Conservation (phyloP, 2,888 invertebrate species). For the Caradrina clavipalpis region DNA sequence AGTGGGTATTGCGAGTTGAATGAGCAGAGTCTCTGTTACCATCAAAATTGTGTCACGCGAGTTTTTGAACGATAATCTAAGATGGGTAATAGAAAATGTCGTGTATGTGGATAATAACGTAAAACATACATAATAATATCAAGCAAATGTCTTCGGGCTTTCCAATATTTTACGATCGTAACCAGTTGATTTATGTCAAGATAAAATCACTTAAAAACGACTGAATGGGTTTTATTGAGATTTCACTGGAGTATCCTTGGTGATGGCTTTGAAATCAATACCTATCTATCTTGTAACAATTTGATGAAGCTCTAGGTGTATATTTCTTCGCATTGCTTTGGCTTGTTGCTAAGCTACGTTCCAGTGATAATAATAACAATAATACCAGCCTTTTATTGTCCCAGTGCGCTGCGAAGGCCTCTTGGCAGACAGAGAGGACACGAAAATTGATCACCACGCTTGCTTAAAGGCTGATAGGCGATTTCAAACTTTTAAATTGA, state of each 20-base stretch:
- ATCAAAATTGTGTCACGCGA: constrained; percentile 42
- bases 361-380: not conserved
- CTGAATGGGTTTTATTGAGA: constrained; percentile 57
- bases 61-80: constrained; percentile 13
- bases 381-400: no score
- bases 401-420: no score
- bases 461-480: no score
- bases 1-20: constrained; percentile 28
- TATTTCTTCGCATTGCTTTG: constrained; percentile 7
- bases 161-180: constrained; percentile 55
- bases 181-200: constrained; percentile 58
- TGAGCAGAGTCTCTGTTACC: constrained; percentile 26
- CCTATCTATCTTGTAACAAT: constrained; percentile 24
- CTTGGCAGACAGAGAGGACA: no score
- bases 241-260: constrained; percentile 44
- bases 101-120: constrained; percentile 34
- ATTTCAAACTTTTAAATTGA: no score
- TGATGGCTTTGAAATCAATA: constrained; percentile 40
- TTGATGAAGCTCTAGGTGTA: constrained; percentile 15
- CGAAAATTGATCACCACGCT: no score
- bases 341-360: constrained; percentile 12
- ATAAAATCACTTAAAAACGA: constrained; percentile 59
- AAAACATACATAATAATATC: constrained; percentile 29
- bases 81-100: constrained; percentile 12
- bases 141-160: constrained; percentile 20